Percentiles rank a stretch among this genome's conserved stretches.
Evolutionary conservation across 2,888 invertebrate species (phyloP).

Genomic region (Empis stercorea): DNA sequence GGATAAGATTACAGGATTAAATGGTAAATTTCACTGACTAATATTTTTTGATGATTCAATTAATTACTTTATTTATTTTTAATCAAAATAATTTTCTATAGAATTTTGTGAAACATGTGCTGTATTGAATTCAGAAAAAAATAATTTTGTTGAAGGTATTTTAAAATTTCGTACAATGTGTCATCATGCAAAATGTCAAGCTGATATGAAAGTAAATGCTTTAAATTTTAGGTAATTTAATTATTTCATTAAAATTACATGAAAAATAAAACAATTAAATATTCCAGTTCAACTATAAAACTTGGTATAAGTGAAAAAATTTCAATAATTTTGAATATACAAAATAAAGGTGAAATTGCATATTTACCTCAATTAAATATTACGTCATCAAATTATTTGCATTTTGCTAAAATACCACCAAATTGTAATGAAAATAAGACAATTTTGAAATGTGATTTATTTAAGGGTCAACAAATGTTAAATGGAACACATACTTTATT

Average conservation of each 20-base stretch:
- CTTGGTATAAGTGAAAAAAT: slow-evolving; percentile 13
- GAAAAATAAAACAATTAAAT: background rate
- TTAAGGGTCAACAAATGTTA: slow-evolving; percentile 13
- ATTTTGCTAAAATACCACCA: slow-evolving; percentile 15
- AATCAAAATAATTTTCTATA: slow-evolving; percentile 1
- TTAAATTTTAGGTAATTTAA: slow-evolving; percentile 4
- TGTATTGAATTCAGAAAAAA: slow-evolving; percentile 14
- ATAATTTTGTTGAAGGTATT: slow-evolving; percentile 7
- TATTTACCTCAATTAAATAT: slow-evolving; percentile 28
- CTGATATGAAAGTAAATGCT: slow-evolving; percentile 13
- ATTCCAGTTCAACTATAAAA: slow-evolving; percentile 11
- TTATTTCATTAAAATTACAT: background rate
- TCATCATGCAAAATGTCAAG: slow-evolving; percentile 12
- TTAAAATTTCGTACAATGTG: slow-evolving; percentile 17
- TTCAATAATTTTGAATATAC: slow-evolving; percentile 16
- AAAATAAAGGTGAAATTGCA: slow-evolving; percentile 32
- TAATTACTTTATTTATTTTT: too few relatives aligned
- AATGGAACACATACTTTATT: slow-evolving; percentile 24
- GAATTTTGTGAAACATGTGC: slow-evolving; percentile 18
- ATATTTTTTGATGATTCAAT: too few relatives aligned
- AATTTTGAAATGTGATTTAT: slow-evolving; percentile 11
- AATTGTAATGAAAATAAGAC: slow-evolving; percentile 12
- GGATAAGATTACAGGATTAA: slow-evolving; percentile 5
- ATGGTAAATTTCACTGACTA: background rate
- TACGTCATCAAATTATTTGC: slow-evolving; percentile 21